A percentile compares a stretch with the other conserved stretches of the same genome.
phyloP scores from a whole-genome alignment of 1,140 invertebrate species.

The Drosophila jambulina region DNA sequence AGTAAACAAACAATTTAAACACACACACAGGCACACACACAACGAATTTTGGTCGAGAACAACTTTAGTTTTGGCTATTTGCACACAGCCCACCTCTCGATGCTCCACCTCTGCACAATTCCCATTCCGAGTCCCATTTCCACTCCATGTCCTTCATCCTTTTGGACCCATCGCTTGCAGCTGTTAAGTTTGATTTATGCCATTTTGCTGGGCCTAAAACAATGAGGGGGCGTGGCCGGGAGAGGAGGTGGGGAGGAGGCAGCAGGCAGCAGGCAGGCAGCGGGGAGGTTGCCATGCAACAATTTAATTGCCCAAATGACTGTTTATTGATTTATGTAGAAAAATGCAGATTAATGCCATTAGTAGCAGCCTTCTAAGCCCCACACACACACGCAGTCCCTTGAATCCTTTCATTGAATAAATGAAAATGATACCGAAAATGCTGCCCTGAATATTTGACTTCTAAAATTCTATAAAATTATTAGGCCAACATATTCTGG shows the following conservation, averaged over 20 bases:
- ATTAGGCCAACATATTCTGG: conserved; percentile 13
- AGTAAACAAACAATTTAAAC: conserved; percentile 47
- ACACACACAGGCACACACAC: conserved; percentile 12
- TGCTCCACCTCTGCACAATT: background rate
- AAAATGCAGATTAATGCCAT: conserved; percentile 70
- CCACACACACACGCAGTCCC: background rate
- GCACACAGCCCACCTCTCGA: conserved; percentile 11
- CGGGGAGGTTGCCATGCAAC: conserved; percentile 60
- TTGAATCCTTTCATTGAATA: conserved; percentile 25
- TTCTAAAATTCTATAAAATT: conserved; percentile 24
- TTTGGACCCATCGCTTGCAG: conserved; percentile 48
- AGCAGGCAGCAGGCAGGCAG: conserved; percentile 1
- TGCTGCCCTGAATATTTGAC: conserved; percentile 15
- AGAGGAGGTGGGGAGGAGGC: background rate
- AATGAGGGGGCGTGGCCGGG: conserved; percentile 38
- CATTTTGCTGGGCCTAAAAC: conserved; percentile 47
- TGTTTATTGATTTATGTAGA: conserved; percentile 74
- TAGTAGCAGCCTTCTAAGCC: conserved; percentile 28
- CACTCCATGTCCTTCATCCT: conserved; percentile 36
- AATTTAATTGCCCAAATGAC: conserved; percentile 73
- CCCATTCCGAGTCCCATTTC: conserved; percentile 19
- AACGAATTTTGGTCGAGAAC: conserved; percentile 41
- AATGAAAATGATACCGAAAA: conserved; percentile 29
- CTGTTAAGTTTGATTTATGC: conserved; percentile 75
- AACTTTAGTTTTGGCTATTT: conserved; percentile 54